These are phyloP conservation scores for Rhadina sibilatrix DNA, from an alignment of 2,113 vertebrate genomes.

Conservation along the genomic window DNA sequence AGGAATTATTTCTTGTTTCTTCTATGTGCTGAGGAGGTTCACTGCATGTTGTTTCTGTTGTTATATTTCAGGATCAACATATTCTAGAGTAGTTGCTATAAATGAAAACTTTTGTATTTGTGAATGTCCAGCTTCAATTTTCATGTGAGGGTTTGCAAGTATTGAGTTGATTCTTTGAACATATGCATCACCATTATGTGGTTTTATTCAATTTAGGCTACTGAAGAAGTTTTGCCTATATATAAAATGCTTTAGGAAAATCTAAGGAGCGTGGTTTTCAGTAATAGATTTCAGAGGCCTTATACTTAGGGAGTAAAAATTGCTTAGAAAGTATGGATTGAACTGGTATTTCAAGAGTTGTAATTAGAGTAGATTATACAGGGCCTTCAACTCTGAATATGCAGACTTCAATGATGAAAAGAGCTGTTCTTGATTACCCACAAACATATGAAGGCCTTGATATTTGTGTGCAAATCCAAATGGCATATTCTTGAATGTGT, in stretches of 20 bases:
- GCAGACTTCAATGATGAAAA: not conserved
- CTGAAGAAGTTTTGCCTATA: not conserved
- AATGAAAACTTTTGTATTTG: not conserved
- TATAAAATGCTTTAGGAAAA: not conserved
- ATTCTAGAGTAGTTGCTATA: not conserved
- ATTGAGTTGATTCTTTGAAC: not conserved
- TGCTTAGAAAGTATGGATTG: not conserved
- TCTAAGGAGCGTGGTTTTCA: constrained; percentile 11
- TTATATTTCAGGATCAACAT: not conserved
- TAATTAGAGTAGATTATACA: not conserved
- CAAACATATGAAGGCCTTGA: not conserved
- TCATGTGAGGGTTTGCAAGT: not conserved
- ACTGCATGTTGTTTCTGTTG: not conserved
- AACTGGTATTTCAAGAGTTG: not conserved
- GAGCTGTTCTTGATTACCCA: not conserved
- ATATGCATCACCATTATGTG: not conserved
- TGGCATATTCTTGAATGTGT: not conserved
- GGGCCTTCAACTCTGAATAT: constrained; percentile 25
- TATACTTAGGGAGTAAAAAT: not conserved
- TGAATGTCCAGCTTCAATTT: not conserved
- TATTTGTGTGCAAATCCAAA: not conserved
- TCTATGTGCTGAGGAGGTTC: not conserved
- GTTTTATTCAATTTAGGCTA: not conserved
- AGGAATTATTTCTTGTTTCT: not conserved
- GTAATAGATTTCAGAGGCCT: not conserved